Evolutionary conservation across 2,888 invertebrate genomes (phyloP).

Genomic region (Prostheceraeus crozeri): DNA sequence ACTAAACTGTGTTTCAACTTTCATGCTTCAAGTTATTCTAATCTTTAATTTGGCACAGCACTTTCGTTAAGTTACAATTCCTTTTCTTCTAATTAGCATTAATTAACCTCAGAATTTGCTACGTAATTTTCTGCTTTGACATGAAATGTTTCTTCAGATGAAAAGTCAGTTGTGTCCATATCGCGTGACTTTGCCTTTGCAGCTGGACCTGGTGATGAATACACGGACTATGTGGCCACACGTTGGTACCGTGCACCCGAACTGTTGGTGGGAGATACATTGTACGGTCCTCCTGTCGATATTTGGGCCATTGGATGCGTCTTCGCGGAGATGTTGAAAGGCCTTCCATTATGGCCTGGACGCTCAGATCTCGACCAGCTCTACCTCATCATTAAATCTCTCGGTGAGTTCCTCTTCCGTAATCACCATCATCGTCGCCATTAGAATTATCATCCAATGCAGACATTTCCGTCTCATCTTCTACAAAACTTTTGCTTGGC

Average conservation of each 20-base stretch:
- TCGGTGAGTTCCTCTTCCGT: slow-evolving; percentile 60
- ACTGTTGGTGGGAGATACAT: slow-evolving; percentile 82
- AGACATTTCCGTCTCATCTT: neutral
- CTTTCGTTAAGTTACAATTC: too few species aligned
- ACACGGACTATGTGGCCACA: slow-evolving; percentile 97
- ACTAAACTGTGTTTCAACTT: too few species aligned
- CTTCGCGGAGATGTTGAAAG: slow-evolving; percentile 59
- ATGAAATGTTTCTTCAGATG: too few species aligned
- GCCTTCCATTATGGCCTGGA: slow-evolving; percentile 73
- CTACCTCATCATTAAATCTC: slow-evolving; percentile 79
- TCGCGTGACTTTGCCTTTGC: slow-evolving; percentile 31
- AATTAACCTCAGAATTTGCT: too few species aligned
- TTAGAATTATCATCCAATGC: neutral
- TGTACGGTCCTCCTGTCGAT: slow-evolving; percentile 71
- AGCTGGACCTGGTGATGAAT: slow-evolving; percentile 82
- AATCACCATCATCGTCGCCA: slow-evolving; percentile 4
- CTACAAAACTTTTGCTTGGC: neutral
- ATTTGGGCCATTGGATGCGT: slow-evolving; percentile 86
- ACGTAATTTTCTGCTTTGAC: too few species aligned
- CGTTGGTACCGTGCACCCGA: slow-evolving; percentile 97
- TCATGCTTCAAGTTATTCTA: too few species aligned
- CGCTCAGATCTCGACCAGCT: slow-evolving; percentile 95
- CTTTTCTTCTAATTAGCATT: too few species aligned
- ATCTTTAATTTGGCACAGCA: too few species aligned
- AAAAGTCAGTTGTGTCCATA: neutral